phyloP scores from a whole-genome alignment of 2,113 vertebrate genomes.

The Acanthisitta chloris region DNA sequence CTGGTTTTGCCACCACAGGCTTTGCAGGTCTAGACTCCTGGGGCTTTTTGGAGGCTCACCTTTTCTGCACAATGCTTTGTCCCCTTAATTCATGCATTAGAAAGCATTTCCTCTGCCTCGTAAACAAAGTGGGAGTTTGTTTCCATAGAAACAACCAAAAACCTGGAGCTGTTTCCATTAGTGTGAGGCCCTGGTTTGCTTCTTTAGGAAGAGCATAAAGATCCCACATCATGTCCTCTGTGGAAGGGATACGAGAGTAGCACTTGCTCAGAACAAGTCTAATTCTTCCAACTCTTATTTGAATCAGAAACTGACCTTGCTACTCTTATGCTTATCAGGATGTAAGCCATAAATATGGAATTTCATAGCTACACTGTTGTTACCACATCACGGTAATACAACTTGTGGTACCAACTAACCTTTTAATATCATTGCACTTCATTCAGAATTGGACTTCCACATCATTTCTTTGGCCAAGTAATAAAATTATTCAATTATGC shows the following conservation, averaged over 20 bases:
- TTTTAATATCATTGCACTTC: not conserved
- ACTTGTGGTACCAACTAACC: not conserved
- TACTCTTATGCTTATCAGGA: not conserved
- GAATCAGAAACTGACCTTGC: not conserved
- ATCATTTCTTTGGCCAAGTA: not conserved
- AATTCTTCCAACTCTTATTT: not conserved
- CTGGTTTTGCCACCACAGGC: not conserved
- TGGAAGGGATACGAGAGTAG: not conserved
- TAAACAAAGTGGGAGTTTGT: constrained; percentile 41
- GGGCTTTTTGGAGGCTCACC: not conserved
- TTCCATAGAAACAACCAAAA: constrained; percentile 49
- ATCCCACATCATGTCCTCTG: not conserved
- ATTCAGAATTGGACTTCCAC: not conserved
- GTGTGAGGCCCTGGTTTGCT: not conserved
- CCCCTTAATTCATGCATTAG: not conserved
- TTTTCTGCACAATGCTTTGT: not conserved
- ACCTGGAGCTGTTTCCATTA: not conserved
- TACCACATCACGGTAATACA: not conserved
- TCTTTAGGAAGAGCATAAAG: not conserved
- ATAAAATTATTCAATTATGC: not conserved
- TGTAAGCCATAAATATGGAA: not conserved
- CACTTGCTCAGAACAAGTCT: not conserved
- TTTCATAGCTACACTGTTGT: not conserved
- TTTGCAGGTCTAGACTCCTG: not conserved
- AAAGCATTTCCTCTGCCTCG: not conserved